Conservation (phyloP, 2,888 invertebrate genomes). For the Helicoverpa assulta region DNA sequence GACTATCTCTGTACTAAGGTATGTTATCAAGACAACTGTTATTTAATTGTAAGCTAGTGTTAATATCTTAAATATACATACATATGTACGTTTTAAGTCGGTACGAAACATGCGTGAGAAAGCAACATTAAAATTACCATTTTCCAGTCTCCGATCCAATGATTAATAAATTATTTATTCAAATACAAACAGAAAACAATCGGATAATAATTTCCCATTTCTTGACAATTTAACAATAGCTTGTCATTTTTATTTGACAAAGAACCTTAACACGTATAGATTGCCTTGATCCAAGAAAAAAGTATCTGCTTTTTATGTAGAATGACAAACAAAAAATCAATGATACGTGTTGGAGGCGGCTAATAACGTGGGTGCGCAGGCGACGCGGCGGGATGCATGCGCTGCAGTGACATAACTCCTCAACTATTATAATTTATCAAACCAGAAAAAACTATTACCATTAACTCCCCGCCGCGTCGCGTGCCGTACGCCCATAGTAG, state of each 20-base stretch:
- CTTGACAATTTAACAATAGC: conserved; percentile 62
- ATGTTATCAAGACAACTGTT: conserved; percentile 62
- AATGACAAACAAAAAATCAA: conserved; percentile 86
- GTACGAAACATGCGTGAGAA: conserved; percentile 30
- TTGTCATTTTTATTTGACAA: conserved; percentile 63
- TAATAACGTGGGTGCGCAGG: conserved; percentile 77
- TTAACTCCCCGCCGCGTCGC: conserved; percentile 84
- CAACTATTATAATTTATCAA: conserved; percentile 86
- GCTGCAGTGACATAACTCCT: conserved; percentile 82
- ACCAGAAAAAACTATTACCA: conserved; percentile 78
- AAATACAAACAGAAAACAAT: conserved; percentile 55
- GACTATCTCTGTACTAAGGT: conserved; percentile 60
- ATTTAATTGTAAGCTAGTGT: conserved; percentile 66
- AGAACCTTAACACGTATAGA: conserved; percentile 57
- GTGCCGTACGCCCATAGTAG: conserved; percentile 79
- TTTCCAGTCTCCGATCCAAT: conserved; percentile 29
- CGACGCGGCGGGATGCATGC: conserved; percentile 62
- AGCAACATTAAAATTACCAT: conserved; percentile 10
- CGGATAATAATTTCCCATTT: conserved; percentile 55
- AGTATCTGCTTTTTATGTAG: conserved; percentile 70
- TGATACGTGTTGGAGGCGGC: conserved; percentile 78
- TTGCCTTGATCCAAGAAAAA: conserved; percentile 34
- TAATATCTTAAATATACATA: conserved; percentile 33
- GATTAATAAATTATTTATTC: conserved; percentile 51
- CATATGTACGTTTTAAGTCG: conserved; percentile 30